Conservation (phyloP, 2,888 invertebrate genomes). For the Pasiphila rectangulata region DNA sequence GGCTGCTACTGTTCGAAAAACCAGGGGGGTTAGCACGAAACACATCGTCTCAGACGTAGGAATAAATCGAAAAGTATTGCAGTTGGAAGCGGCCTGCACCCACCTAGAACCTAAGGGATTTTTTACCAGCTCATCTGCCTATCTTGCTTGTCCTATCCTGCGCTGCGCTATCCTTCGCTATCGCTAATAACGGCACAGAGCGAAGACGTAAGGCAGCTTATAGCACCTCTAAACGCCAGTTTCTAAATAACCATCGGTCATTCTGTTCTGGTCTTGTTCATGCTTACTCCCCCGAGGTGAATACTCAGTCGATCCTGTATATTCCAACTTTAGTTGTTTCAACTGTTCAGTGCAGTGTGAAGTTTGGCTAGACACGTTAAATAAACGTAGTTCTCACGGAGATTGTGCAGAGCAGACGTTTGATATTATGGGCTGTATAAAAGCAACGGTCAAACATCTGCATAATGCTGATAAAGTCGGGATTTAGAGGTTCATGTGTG, state of each 20-base stretch:
- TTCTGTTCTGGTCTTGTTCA: slow-evolving; percentile 1
- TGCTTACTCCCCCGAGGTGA: slow-evolving; percentile 3
- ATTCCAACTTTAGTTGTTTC: slow-evolving; percentile 17
- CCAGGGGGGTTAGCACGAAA: too few species aligned
- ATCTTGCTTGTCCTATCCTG: too few species aligned
- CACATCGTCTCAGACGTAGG: too few species aligned
- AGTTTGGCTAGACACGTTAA: slow-evolving; percentile 14
- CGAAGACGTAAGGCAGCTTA: too few species aligned
- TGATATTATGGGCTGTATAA: slow-evolving; percentile 16
- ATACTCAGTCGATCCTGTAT: slow-evolving; percentile 20
- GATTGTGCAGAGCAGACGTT: slow-evolving; percentile 21
- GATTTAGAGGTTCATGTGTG: not conserved
- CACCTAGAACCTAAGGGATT: too few species aligned
- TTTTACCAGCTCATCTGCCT: too few species aligned
- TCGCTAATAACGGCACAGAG: too few species aligned
- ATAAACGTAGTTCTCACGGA: slow-evolving; percentile 13
- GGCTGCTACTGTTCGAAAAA: too few species aligned
- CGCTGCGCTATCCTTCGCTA: too few species aligned
- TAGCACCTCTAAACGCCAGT: not conserved
- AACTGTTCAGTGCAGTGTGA: slow-evolving; percentile 11
- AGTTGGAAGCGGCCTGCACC: too few species aligned
- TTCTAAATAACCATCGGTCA: not conserved
- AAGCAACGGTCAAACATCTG: slow-evolving; percentile 6
- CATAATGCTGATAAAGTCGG: slow-evolving; percentile 17
- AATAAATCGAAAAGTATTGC: too few species aligned